Conservation (phyloP, 2,888 invertebrate species). For the Eupithecia dodoneata region DNA sequence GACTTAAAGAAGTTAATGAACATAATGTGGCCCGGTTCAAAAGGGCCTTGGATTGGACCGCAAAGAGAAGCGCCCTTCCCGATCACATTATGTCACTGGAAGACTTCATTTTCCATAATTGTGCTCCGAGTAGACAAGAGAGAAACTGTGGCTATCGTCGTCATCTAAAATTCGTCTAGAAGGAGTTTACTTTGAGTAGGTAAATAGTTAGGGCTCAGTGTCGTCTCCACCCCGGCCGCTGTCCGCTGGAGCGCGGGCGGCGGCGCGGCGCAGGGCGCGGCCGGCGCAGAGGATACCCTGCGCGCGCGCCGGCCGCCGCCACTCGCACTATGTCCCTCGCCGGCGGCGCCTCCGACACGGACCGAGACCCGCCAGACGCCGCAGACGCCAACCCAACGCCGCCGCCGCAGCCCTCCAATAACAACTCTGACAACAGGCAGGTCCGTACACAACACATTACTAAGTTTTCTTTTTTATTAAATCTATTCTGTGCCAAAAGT, state of each 20-base stretch:
- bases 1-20: no score
- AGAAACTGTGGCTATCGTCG: no score
- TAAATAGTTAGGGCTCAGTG: not conserved
- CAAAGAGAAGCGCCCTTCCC: no score
- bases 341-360: conserved; percentile 76
- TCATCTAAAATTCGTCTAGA: not conserved
- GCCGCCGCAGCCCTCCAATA: not conserved
- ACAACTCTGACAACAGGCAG: conserved; percentile 9
- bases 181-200: not conserved
- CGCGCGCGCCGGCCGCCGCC: conserved; percentile 56
- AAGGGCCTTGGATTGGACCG: no score
- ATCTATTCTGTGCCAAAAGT: no score
- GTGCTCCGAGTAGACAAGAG: no score
- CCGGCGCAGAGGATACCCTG: conserved; percentile 61
- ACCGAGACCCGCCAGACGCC: conserved; percentile 43
- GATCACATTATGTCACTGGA: no score
- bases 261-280: not conserved
- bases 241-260: not conserved
- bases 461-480: no score
- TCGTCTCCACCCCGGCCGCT: not conserved
- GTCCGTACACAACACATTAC: not conserved
- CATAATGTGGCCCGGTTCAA: no score
- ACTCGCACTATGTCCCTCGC: conserved; percentile 80
- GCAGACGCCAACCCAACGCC: not conserved
- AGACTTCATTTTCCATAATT: no score